These are phyloP conservation scores for Drosophila kurseongensis DNA, from an alignment of 1,140 invertebrate genomes.

Conservation along the genomic window DNA sequence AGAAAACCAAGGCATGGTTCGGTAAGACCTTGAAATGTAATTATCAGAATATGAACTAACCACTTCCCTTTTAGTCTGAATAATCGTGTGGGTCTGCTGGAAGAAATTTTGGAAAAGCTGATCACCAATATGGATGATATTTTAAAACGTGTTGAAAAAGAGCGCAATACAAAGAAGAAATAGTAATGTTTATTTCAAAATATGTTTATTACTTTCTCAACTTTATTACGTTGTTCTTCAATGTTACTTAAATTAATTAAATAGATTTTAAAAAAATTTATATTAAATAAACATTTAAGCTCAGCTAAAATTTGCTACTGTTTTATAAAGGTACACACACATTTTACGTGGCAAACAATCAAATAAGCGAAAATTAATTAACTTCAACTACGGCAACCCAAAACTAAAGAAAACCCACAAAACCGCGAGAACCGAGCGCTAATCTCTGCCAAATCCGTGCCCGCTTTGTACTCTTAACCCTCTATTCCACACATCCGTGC, in stretches of 20 bases:
- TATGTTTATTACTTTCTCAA: too few relatives aligned
- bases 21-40: constrained; percentile 14
- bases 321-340: background rate
- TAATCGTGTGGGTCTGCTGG: constrained; percentile 66
- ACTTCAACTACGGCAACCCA: constrained; percentile 32
- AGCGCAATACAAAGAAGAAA: constrained; percentile 19
- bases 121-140: constrained; percentile 69
- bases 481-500: background rate
- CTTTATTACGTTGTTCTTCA: too few relatives aligned
- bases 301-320: background rate
- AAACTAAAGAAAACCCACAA: constrained; percentile 35
- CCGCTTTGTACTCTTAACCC: constrained; percentile 3
- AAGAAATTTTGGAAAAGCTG: constrained; percentile 72
- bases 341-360: constrained; percentile 24
- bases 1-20: constrained; percentile 54
- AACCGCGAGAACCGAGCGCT: constrained; percentile 50
- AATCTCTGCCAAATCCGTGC: constrained; percentile 60
- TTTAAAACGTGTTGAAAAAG: constrained; percentile 63
- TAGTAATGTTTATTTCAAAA: background rate
- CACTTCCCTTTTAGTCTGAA: constrained; percentile 39
- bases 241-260: too few relatives aligned
- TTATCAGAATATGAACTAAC: background rate
- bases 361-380: constrained; percentile 71
- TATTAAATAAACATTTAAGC: background rate
- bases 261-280: too few relatives aligned